Percentiles rank a stretch among this genome's conserved stretches.
Evolutionary conservation across 30 jellyfish, hydroid and myxozoan genomes (phyloP).

Genomic region (Aurelia coerulea): DNA sequence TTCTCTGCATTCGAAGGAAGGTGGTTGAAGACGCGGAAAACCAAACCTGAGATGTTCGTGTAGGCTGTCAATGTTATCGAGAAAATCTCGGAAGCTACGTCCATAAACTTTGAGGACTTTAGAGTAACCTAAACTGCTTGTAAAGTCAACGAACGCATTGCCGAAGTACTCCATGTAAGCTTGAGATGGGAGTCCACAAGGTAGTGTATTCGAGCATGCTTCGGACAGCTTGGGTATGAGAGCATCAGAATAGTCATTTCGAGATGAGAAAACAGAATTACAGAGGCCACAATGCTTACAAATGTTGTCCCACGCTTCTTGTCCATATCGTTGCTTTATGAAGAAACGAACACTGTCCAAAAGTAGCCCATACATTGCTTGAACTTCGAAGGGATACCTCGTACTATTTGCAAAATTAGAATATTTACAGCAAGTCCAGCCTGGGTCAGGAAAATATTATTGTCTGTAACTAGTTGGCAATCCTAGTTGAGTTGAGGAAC

Average conservation of each 20-base stretch:
- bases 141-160: conserved; percentile 46
- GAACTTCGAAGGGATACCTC: background rate
- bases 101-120: conserved; percentile 58
- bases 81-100: conserved; percentile 61
- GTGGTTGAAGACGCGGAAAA: conserved; percentile 55
- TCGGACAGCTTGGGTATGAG: conserved; percentile 59
- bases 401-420: too few species aligned
- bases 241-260: conserved; percentile 39
- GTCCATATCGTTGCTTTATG: conserved; percentile 45
- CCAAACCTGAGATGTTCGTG: conserved; percentile 75
- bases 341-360: conserved; percentile 51
- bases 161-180: conserved; percentile 71
- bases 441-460: too few species aligned
- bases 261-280: conserved; percentile 6
- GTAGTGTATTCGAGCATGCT: conserved; percentile 53
- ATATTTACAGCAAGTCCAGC: too few species aligned
- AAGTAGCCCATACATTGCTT: conserved; percentile 50
- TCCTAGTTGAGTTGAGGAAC: too few species aligned
- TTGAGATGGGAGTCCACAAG: conserved; percentile 22
- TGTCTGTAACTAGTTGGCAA: too few species aligned
- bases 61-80: conserved; percentile 60
- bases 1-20: conserved; percentile 61
- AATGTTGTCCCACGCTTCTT: conserved; percentile 49
- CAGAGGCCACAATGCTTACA: conserved; percentile 38
- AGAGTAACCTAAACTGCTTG: conserved; percentile 51